Conservation (phyloP, 1,140 invertebrate genomes). For the Neotoxoptera formosana region DNA sequence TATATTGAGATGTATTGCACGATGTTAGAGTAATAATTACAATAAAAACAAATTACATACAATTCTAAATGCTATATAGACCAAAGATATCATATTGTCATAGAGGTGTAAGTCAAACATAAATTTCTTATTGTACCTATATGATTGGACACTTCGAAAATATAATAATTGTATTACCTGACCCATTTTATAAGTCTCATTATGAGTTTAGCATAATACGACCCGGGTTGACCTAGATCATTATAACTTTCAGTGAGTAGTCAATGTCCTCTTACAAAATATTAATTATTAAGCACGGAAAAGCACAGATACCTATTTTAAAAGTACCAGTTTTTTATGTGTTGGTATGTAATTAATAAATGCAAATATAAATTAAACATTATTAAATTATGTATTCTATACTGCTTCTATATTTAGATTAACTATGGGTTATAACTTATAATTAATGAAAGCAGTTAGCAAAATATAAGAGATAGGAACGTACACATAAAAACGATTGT, state of each 20-base stretch:
- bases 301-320: not conserved
- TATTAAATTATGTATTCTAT: not conserved
- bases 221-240: not conserved
- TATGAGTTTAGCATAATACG: constrained; percentile 11
- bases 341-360: not conserved
- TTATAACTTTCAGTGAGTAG: not conserved
- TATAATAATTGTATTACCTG: not conserved
- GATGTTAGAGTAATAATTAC: not conserved
- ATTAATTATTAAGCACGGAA: not conserved
- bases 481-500: not conserved
- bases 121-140: constrained; percentile 10
- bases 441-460: not conserved
- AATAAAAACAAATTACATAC: constrained; percentile 2
- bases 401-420: not conserved
- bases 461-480: not conserved
- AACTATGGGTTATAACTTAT: not conserved
- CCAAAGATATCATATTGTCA: not conserved
- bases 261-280: not conserved
- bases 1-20: not conserved
- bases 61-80: not conserved
- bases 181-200: not conserved
- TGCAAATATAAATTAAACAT: not conserved
- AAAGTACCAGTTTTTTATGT: not conserved
- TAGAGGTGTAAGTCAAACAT: not conserved
- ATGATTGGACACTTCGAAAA: not conserved